Evolutionary conservation across 2,888 invertebrate genomes (phyloP).

Genomic region (Volucella bombylans): DNA sequence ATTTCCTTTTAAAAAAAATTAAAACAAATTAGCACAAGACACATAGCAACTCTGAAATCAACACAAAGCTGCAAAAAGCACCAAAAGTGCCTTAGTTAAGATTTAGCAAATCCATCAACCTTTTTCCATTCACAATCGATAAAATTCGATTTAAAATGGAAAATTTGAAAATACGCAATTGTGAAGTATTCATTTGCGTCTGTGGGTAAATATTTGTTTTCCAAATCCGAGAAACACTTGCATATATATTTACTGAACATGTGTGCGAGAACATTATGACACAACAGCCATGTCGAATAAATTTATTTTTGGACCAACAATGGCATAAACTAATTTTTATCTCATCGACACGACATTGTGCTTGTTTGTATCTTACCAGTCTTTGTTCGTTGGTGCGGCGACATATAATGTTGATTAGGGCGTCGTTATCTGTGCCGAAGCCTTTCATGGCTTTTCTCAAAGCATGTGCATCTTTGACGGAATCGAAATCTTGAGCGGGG

Average conservation of each 20-base stretch:
- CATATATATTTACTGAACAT: no score
- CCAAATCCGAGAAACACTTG: not conserved
- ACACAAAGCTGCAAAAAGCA: not conserved
- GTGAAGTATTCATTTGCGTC: not conserved
- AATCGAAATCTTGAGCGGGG: constrained; percentile 90
- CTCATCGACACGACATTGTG: no score
- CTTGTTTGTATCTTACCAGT: constrained; percentile 85
- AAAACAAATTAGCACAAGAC: not conserved
- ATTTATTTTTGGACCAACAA: not conserved
- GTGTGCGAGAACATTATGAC: not conserved
- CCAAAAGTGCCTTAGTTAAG: not conserved
- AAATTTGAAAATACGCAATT: not conserved
- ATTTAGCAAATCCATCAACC: constrained; percentile 27
- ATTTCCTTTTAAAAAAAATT: constrained; percentile 77
- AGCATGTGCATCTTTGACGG: constrained; percentile 90
- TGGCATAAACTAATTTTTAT: no score
- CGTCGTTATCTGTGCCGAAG: constrained; percentile 93
- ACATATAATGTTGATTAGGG: constrained; percentile 92
- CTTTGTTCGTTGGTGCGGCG: constrained; percentile 93
- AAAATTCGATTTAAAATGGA: not conserved
- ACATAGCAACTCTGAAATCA: constrained; percentile 23
- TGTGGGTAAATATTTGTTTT: constrained; percentile 32
- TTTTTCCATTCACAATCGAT: constrained; percentile 40
- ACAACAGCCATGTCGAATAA: constrained; percentile 4
- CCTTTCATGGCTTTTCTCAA: constrained; percentile 96